Evolutionary conservation across 2,797 vertebrate species (phyloP).

Genomic region (Sorex maritimensis): DNA sequence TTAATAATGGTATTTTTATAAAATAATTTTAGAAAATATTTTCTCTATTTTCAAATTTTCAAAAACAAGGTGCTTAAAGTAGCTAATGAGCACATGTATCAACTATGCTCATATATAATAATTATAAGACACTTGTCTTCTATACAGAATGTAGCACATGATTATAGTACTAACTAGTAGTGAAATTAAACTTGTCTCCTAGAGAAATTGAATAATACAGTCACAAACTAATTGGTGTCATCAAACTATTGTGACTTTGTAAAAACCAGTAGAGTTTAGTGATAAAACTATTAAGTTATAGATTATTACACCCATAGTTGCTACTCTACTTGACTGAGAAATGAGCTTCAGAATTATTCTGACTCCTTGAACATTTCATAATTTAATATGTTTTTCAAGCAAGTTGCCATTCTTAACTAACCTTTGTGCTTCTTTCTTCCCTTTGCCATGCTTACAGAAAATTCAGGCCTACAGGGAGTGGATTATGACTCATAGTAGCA

Average conservation of each 20-base stretch:
- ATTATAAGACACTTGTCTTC: constrained; percentile 52
- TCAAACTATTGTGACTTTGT: constrained; percentile 53
- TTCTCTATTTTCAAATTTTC: constrained; percentile 64
- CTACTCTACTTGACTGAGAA: neutral
- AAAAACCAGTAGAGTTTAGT: constrained; percentile 9
- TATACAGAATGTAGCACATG: constrained; percentile 10
- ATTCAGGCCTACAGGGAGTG: constrained; percentile 93
- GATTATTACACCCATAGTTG: constrained; percentile 55
- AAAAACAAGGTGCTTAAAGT: constrained; percentile 49
- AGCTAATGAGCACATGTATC: neutral
- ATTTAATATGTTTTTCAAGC: constrained; percentile 81
- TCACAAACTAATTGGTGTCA: constrained; percentile 45
- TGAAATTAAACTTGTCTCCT: constrained; percentile 58
- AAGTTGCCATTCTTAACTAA: constrained; percentile 84
- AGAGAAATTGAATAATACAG: constrained; percentile 40
- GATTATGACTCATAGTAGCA: constrained; percentile 92
- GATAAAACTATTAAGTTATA: constrained; percentile 42
- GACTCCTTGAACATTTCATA: constrained; percentile 77
- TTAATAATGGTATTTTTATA: constrained; percentile 41
- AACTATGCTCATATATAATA: neutral
- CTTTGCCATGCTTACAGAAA: constrained; percentile 96
- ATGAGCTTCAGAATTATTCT: constrained; percentile 60
- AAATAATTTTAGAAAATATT: constrained; percentile 63
- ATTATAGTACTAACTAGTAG: constrained; percentile 35
- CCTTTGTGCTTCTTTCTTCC: constrained; percentile 90